Percentiles rank a stretch among this genome's conserved stretches.
Conservation (phyloP, 2,797 vertebrate genomes). For the Kryptopterus vitreolus region DNA sequence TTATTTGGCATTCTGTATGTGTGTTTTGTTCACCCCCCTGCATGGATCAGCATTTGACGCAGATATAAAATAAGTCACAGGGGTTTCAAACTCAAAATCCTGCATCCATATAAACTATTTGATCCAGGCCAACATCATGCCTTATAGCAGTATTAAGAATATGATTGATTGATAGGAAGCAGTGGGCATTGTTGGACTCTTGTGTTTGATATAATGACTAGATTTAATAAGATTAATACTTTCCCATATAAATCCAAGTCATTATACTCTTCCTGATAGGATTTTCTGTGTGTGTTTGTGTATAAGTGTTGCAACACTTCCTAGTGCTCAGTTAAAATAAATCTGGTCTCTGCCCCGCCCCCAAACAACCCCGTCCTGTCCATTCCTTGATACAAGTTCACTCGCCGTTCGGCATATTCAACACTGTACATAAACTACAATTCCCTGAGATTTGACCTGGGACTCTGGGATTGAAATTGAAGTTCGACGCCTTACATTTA, state of each 20-base stretch:
- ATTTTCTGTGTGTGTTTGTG: neutral
- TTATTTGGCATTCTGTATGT: neutral
- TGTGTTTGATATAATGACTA: neutral
- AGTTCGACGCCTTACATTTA: conserved; percentile 38
- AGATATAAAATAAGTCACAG: neutral
- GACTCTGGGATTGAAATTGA: conserved; percentile 47
- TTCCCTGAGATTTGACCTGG: conserved; percentile 52
- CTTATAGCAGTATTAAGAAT: neutral
- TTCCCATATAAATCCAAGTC: neutral
- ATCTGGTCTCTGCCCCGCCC: neutral
- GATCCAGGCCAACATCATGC: neutral
- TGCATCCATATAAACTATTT: neutral
- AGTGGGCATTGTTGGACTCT: neutral
- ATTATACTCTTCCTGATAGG: neutral
- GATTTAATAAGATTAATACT: too few species aligned
- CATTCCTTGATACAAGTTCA: conserved; percentile 26
- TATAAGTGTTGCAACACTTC: neutral
- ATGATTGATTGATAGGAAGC: neutral
- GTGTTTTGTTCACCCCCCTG: neutral
- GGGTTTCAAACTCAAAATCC: neutral
- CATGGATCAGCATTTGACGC: conserved; percentile 4
- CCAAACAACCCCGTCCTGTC: neutral
- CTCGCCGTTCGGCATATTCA: conserved; percentile 37
- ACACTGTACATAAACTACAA: conserved; percentile 42
- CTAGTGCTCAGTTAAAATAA: neutral